These are phyloP conservation scores for Euleptes europaea DNA, from an alignment of 2,113 vertebrate species.

Conservation along the genomic window DNA sequence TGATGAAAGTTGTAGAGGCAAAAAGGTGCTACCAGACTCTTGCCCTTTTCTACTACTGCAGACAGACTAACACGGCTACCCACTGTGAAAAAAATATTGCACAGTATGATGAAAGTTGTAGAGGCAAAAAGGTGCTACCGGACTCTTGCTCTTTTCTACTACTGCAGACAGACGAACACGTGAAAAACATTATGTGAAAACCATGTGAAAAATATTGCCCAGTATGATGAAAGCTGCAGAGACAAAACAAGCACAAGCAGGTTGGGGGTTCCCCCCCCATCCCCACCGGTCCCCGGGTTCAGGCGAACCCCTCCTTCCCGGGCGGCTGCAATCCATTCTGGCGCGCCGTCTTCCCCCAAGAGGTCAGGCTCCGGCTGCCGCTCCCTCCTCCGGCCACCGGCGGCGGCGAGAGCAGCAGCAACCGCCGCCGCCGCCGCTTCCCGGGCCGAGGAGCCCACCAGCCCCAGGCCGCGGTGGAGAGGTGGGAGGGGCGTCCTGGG, in stretches of 20 bases:
- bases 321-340: not conserved
- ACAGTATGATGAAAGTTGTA: too few species aligned
- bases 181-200: not conserved
- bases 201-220: too few species aligned
- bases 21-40: too few species aligned
- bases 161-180: too few species aligned
- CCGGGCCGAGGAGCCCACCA: constrained; percentile 13
- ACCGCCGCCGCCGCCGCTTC: too few species aligned
- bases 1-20: not conserved
- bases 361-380: not conserved
- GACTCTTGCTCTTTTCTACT: too few species aligned
- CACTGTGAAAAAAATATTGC: too few species aligned
- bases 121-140: too few species aligned
- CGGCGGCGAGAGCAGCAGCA: not conserved
- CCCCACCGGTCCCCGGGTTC: not conserved
- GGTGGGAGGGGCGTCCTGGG: constrained; percentile 53
- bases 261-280: too few species aligned
- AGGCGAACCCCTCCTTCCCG: not conserved
- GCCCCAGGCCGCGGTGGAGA: constrained; percentile 7
- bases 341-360: not conserved
- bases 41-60: too few species aligned
- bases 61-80: too few species aligned
- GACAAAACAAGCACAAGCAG: too few species aligned
- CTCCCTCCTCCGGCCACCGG: not conserved
- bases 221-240: not conserved